Percentiles rank a stretch among this genome's conserved stretches.
phyloP scores from a whole-genome alignment of 2,113 vertebrate genomes.

The Crotalus horridus region DNA sequence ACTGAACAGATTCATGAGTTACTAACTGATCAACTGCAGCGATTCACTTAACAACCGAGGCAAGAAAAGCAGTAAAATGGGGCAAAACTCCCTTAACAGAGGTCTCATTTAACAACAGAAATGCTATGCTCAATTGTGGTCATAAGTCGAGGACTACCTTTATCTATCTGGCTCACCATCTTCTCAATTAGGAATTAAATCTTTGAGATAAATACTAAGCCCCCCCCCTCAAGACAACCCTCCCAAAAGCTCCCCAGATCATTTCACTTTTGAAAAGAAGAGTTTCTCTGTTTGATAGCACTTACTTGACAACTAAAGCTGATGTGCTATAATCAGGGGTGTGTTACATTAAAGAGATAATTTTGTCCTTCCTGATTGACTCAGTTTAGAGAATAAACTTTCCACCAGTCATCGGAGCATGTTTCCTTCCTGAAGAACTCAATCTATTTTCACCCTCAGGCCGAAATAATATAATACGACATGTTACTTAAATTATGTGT shows the following conservation, averaged over 20 bases:
- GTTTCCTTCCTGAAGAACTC: constrained; percentile 5
- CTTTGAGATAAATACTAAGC: not conserved
- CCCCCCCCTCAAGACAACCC: too few relatives aligned
- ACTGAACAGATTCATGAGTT: too few relatives aligned
- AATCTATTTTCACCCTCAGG: not conserved
- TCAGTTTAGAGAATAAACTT: not conserved
- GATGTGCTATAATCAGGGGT: not conserved
- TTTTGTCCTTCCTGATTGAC: not conserved
- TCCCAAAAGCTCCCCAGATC: not conserved
- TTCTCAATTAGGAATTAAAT: not conserved
- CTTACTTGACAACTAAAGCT: not conserved
- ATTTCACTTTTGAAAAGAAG: not conserved
- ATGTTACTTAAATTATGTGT: not conserved
- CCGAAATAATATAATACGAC: not conserved
- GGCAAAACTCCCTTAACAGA: not conserved
- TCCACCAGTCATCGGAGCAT: not conserved
- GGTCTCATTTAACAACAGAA: not conserved
- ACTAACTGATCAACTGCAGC: too few relatives aligned
- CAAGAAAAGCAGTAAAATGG: too few relatives aligned
- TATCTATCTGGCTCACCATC: not conserved
- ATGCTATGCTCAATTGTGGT: not conserved
- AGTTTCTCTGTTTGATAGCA: not conserved
- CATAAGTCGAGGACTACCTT: not conserved
- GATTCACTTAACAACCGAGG: too few relatives aligned
- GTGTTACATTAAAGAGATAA: not conserved